Evolutionary conservation across 2,113 vertebrate species (phyloP).

Genomic region (Mobula birostris): DNA sequence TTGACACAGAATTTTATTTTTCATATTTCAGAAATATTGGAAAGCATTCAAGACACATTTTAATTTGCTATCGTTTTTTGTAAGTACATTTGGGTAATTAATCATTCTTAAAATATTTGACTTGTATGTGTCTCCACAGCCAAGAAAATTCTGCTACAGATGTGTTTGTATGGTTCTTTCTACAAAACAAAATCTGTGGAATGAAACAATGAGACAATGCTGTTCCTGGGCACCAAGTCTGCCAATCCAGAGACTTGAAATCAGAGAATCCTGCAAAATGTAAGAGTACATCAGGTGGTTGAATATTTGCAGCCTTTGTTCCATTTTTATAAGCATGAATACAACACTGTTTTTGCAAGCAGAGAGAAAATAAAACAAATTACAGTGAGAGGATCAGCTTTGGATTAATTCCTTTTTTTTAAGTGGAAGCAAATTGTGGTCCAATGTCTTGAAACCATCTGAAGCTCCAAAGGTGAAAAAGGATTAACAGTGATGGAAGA

Average conservation of each 20-base stretch:
- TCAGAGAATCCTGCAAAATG: neutral
- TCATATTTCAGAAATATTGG: neutral
- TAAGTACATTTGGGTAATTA: neutral
- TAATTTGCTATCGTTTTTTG: neutral
- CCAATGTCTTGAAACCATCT: neutral
- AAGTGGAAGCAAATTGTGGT: neutral
- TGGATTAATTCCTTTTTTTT: neutral
- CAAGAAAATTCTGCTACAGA: neutral
- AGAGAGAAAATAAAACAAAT: neutral
- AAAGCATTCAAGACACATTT: neutral
- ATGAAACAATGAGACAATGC: neutral
- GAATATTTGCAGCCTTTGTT: neutral
- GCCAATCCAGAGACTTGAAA: neutral
- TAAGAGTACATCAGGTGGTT: no score
- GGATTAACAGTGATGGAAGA: no score
- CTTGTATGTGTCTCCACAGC: neutral
- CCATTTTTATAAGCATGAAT: neutral
- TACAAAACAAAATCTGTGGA: neutral
- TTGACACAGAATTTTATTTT: neutral
- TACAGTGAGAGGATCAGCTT: neutral
- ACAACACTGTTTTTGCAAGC: neutral
- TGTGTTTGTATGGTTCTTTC: neutral
- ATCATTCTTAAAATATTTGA: neutral
- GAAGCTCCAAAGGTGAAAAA: neutral
- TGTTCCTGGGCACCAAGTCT: neutral